Base-by-base conservation (phyloP, 2,113 vertebrate species). In the Lepisosteus oculatus region DNA sequence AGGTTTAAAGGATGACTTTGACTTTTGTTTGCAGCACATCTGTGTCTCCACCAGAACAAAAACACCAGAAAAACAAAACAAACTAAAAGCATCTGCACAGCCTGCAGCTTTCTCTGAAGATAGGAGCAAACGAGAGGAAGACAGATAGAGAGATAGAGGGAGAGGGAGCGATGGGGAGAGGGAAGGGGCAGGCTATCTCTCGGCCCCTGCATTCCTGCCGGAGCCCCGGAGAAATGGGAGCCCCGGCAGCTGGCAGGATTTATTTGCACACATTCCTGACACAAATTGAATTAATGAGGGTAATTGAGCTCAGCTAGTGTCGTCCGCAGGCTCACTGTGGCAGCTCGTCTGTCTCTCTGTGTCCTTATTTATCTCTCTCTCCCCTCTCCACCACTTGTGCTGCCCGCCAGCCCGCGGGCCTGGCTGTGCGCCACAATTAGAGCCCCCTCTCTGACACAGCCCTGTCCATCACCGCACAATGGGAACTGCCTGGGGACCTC, bases 211-310 rank as follows among this genome's bases (percentile, higher is more conserved):
- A 85, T 89, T 88, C 85, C 83, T 85, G 86, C 81, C 83, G 77
- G 79, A 85, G 81, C 84, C 79, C 87, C 71, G 81, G 81, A 88
- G 90, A 90, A 92, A 91, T 73, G 72, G 80, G 83, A 90, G 87
- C 85, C 72, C 72, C 79, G 72, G 80, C 88, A 90, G 91, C 91
- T 90, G 91, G 87, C 83, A 78, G 84, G 82, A 82, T 91, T 93
- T 92, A 92, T 92, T 93, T 92, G 92, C 90, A 92, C 88, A 92
- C 90, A 92, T 93, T 93, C 88, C 90, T 85, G 84, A 83, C 84
- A 85, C 85, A 89, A 92, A 91, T 91, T 90, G 90, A 94, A 92
- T 92, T 92, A 93, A 93, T 92, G 91, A 94, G 89, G 80, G 80
- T 90, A 92, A 92, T 92, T 89, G 87, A 88, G 89, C 85, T 90